Evolutionary conservation across 1,140 invertebrate genomes (phyloP), one percentile per base, ranked within the genome.

Genomic region (Marisa cornuarietis): DNA sequence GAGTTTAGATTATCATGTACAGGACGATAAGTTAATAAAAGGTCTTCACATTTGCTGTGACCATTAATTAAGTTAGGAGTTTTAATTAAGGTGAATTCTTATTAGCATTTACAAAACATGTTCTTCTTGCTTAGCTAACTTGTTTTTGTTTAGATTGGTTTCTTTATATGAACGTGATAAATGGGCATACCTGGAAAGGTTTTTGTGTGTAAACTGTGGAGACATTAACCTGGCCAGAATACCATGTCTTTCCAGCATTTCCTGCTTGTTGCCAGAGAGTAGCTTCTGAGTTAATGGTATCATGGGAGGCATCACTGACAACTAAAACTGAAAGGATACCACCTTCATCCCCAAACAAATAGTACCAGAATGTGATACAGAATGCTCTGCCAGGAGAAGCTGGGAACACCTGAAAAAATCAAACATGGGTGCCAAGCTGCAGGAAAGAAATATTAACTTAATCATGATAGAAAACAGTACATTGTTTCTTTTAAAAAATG

Each of bases 341-440:
- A 71, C 87, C 84, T n/a, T 79, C 74, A 31, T 63, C 42, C 6
- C 88, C 89, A 81, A 84, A 88, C 89, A 91, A 90, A 83, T 90
- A 85, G 82, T 89, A 90, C 82, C 84, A 90, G 83, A 87, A 88
- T 22, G 83, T 79, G 31, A 89, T 71, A 76, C 86, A 89, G 58
- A 73, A 79, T 16, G 79, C 81, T 24, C 65, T 68, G 61, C 71
- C 54, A 20, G 77, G 68, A 7, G 71, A 61, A 16, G 68, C 52
- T 31, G 31, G 77, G 16, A 58, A 58, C 11, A 58, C 16, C 54
- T 58, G 54, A 58, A 14, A 58, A 4, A 58, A 58, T 58, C 54
- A 58, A 58, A 58, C 31, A 42, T 42, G 6, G 31, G 31, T 42
- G 31, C 3, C 31, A 42, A 42, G 31, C 31, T 42, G 31, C 31